Evolutionary conservation across 2,797 vertebrate species (phyloP).

Genomic region (Danio tinwini): DNA sequence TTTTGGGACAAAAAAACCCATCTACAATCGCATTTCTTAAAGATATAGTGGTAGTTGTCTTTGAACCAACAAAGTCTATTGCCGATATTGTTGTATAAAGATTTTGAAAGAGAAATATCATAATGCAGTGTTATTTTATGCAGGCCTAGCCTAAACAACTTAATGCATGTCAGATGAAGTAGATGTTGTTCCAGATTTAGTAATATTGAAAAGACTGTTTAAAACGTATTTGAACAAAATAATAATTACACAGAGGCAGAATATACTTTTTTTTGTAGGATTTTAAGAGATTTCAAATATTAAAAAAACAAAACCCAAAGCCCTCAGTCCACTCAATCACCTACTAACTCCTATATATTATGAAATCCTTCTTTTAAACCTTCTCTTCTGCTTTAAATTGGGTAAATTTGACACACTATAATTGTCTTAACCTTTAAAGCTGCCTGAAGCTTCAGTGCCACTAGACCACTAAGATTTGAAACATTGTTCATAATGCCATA

Average conservation of each 20-base stretch:
- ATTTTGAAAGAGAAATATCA: background rate
- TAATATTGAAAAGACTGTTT: background rate
- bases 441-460: conserved; percentile 60
- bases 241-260: conserved; percentile 28
- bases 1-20: no score
- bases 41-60: no score
- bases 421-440: conserved; percentile 64
- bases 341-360: conserved; percentile 10
- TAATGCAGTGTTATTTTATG: background rate
- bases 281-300: background rate
- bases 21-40: no score
- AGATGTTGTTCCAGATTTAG: background rate
- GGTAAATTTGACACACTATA: conserved; percentile 53
- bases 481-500: conserved; percentile 70
- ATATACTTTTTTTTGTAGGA: conserved; percentile 26
- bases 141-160: background rate
- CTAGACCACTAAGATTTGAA: conserved; percentile 69
- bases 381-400: conserved; percentile 51
- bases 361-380: conserved; percentile 33
- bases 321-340: conserved; percentile 46
- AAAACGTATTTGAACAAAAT: no score
- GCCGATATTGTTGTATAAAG: background rate
- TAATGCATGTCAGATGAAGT: background rate
- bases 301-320: conserved; percentile 22
- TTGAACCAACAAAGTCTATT: background rate